Evolutionary conservation across 2,888 invertebrate species (phyloP).

Genomic region (Ectropis crepuscularia): DNA sequence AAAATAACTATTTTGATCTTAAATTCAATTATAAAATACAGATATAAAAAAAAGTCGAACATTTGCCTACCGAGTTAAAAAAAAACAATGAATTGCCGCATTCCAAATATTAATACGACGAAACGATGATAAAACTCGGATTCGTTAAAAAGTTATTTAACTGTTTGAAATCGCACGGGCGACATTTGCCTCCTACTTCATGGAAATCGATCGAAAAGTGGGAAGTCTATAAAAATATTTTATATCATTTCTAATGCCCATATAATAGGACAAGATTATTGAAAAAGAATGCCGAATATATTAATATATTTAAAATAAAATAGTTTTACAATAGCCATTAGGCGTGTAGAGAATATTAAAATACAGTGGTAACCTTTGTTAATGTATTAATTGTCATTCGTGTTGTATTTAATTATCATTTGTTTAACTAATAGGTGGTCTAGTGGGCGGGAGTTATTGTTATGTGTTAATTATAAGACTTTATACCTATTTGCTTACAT

Average conservation of each 20-base stretch:
- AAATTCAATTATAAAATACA: too few relatives aligned
- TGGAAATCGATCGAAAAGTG: background rate
- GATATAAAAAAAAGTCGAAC: too few relatives aligned
- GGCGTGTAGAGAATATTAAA: slow-evolving; percentile 46
- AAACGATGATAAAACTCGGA: too few relatives aligned
- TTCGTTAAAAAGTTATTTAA: too few relatives aligned
- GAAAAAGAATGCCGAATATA: slow-evolving; percentile 27
- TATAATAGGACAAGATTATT: slow-evolving; percentile 24
- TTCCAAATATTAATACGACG: too few relatives aligned
- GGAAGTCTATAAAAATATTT: slow-evolving; percentile 10
- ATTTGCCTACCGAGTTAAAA: too few relatives aligned
- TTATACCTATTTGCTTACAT: slow-evolving; percentile 25
- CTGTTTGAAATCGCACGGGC: too few relatives aligned
- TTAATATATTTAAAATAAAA: slow-evolving; percentile 30
- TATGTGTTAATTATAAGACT: slow-evolving; percentile 48
- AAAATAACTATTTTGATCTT: too few relatives aligned
- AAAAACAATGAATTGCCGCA: too few relatives aligned
- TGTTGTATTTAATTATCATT: slow-evolving; percentile 65
- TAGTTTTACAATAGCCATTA: slow-evolving; percentile 31
- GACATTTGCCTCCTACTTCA: background rate
- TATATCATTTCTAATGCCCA: slow-evolving; percentile 16
- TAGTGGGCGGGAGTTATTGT: slow-evolving; percentile 55
- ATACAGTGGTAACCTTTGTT: slow-evolving; percentile 51
- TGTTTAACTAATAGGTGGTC: slow-evolving; percentile 60
- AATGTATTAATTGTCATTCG: slow-evolving; percentile 60